Conservation (phyloP, 2,888 invertebrate species). For the Cheilosia soror region DNA sequence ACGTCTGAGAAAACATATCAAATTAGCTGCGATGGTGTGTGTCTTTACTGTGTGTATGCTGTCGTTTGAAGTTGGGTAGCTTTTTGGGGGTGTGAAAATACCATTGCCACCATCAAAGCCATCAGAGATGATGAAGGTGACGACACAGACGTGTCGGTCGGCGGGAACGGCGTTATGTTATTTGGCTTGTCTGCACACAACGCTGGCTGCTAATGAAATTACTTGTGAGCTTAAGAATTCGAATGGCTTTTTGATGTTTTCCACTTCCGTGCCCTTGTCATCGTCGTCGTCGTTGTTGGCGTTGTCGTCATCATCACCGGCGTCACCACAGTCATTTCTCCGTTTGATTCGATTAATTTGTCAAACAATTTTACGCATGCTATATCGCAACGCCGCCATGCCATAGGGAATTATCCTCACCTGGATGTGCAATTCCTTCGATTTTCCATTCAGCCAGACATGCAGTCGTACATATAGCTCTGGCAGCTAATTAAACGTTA, state of each 20-base stretch:
- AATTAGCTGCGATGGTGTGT: slow-evolving; percentile 42
- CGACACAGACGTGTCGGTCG: neutral
- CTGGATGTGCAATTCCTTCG: slow-evolving; percentile 21
- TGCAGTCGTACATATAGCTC: slow-evolving; percentile 19
- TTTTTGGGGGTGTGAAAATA: slow-evolving; percentile 64
- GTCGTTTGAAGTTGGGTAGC: slow-evolving; percentile 51
- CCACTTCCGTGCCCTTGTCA: neutral
- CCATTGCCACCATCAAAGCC: neutral
- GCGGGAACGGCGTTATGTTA: slow-evolving; percentile 15
- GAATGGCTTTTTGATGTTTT: slow-evolving; percentile 64
- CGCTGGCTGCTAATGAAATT: slow-evolving; percentile 60
- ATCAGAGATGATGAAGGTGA: slow-evolving; percentile 20
- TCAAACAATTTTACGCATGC: slow-evolving; percentile 69
- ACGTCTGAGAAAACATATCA: slow-evolving; percentile 65
- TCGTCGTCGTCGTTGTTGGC: neutral
- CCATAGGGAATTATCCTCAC: slow-evolving; percentile 36
- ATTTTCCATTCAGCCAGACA: slow-evolving; percentile 8
- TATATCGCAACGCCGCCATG: slow-evolving; percentile 25
- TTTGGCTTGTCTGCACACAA: slow-evolving; percentile 33
- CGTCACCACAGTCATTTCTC: neutral
- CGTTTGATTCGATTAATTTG: slow-evolving; percentile 67
- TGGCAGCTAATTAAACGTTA: slow-evolving; percentile 62
- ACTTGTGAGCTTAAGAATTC: slow-evolving; percentile 37
- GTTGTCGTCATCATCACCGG: neutral
- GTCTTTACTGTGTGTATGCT: neutral